These are phyloP conservation scores for Lithophane socia DNA, from an alignment of 2,888 invertebrate species.

Conservation along the genomic window DNA sequence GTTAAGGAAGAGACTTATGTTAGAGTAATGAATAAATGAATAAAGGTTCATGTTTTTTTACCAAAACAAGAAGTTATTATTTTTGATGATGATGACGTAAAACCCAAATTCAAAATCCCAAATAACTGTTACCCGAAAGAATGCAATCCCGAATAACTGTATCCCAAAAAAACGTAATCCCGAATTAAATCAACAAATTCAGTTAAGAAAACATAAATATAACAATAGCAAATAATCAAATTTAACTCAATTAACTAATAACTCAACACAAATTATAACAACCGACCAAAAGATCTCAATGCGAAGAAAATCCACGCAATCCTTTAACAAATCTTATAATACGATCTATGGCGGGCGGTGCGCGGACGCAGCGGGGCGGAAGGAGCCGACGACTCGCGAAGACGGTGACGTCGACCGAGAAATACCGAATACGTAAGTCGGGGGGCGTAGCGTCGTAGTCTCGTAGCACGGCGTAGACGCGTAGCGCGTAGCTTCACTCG, in stretches of 20 bases:
- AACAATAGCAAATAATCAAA: conserved; percentile 14
- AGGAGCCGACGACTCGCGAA: conserved; percentile 73
- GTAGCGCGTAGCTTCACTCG: conserved; percentile 70
- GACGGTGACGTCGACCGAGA: conserved; percentile 74
- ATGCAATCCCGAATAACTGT: neutral
- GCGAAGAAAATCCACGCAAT: conserved; percentile 72
- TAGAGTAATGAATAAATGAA: too few species aligned
- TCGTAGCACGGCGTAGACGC: conserved; percentile 61
- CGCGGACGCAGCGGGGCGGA: conserved; percentile 74
- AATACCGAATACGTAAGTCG: conserved; percentile 78
- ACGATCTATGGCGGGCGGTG: conserved; percentile 71
- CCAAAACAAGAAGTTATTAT: neutral
- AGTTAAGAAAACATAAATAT: neutral
- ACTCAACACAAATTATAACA: conserved; percentile 58
- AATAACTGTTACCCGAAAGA: too few species aligned
- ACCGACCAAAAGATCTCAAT: conserved; percentile 55
- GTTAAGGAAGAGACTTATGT: too few species aligned
- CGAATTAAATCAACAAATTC: neutral
- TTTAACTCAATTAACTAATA: conserved; percentile 38
- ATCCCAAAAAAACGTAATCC: neutral
- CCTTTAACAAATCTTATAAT: conserved; percentile 80
- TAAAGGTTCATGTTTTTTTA: too few species aligned
- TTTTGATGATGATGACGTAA: neutral
- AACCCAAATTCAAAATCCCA: neutral
- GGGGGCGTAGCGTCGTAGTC: conserved; percentile 61